Conservation (phyloP, 2,797 vertebrate species). For the Zalophus californianus region DNA sequence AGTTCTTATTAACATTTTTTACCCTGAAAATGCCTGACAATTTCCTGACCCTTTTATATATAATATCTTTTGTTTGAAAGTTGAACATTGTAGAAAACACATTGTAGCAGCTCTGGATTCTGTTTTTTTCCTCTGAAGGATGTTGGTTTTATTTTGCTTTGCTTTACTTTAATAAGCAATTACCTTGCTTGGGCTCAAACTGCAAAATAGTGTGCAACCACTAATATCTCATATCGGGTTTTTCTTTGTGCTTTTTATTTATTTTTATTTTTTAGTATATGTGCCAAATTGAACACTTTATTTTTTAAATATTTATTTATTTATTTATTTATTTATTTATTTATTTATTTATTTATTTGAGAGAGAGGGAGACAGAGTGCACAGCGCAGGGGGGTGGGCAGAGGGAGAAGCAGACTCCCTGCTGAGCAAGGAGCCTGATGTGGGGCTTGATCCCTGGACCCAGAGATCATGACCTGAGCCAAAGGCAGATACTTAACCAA, state of each 20-base stretch:
- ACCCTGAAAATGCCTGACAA: not conserved
- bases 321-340: not conserved
- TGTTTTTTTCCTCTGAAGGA: not conserved
- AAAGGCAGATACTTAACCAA: not conserved
- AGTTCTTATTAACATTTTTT: not conserved
- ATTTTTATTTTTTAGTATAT: not conserved
- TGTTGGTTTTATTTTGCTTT: not conserved
- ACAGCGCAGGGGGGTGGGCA: not conserved
- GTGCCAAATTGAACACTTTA: no score
- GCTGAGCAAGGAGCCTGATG: not conserved
- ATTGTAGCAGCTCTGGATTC: not conserved
- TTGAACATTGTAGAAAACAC: not conserved
- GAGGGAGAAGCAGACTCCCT: not conserved
- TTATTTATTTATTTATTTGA: not conserved
- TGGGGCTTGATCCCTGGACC: not conserved
- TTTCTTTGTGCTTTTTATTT: not conserved
- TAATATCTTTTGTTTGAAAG: not conserved
- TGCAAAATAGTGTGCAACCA: not conserved
- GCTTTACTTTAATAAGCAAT: not conserved
- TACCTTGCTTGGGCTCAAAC: not conserved
- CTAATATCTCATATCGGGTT: not conserved
- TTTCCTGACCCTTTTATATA: not conserved
- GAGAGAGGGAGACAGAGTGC: not conserved
- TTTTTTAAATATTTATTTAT: not conserved
- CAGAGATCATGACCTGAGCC: not conserved